Percentiles rank a stretch among this genome's conserved stretches.
Conservation (phyloP, 1,140 invertebrate genomes). For the Papilio aristodemus region DNA sequence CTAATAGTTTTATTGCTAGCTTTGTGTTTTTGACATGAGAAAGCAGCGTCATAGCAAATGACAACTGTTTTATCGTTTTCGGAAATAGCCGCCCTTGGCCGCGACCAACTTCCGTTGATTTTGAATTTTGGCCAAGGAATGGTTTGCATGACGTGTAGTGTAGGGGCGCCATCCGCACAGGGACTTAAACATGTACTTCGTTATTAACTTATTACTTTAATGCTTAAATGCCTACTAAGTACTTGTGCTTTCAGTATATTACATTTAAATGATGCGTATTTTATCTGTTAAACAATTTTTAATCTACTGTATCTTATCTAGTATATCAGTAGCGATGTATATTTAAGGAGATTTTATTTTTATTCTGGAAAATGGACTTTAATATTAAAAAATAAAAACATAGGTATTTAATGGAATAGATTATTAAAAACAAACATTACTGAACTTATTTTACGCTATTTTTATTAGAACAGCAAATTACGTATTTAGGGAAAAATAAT, state of each 20-base stretch:
- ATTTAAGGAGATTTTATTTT: background rate
- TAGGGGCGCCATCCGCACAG: slow-evolving; percentile 11
- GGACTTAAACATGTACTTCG: slow-evolving; percentile 11
- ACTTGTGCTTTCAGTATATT: background rate
- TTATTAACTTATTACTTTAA: background rate
- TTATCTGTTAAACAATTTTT: background rate
- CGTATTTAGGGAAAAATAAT: too few relatives aligned
- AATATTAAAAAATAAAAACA: background rate
- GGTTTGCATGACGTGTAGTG: background rate
- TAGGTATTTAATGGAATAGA: too few relatives aligned
- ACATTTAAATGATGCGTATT: background rate
- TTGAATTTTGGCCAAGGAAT: slow-evolving; percentile 55
- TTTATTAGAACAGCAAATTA: too few relatives aligned
- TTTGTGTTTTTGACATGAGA: slow-evolving; percentile 1
- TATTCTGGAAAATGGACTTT: background rate
- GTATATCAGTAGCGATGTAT: background rate
- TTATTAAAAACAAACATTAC: too few relatives aligned
- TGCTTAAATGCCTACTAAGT: background rate
- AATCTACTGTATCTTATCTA: background rate
- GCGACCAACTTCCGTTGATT: slow-evolving; percentile 43
- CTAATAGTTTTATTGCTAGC: background rate
- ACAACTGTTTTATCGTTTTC: slow-evolving; percentile 35
- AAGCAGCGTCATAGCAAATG: background rate
- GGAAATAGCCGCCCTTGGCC: slow-evolving; percentile 53
- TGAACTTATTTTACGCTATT: too few relatives aligned